phyloP scores from a whole-genome alignment of 2,113 vertebrate genomes.

The Nibea coibor region DNA sequence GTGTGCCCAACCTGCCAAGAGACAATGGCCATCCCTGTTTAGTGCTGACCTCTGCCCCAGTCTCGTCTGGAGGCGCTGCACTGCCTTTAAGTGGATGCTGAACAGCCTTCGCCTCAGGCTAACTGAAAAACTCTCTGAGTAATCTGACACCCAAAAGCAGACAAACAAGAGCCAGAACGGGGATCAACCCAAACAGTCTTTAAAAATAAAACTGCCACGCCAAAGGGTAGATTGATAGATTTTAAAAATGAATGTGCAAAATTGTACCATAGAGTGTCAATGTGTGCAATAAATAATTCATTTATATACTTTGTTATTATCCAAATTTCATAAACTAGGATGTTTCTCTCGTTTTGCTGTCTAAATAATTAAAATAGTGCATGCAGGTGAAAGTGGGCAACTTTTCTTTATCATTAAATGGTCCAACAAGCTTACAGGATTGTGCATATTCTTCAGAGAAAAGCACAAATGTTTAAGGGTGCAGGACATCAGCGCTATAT shows the following conservation, averaged over 20 bases:
- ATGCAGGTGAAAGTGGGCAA: background rate
- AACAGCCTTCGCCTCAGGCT: conserved; percentile 82
- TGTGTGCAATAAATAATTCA: background rate
- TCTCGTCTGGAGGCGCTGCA: conserved; percentile 80
- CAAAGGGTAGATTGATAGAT: background rate
- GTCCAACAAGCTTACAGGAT: background rate
- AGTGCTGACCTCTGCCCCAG: conserved; percentile 82
- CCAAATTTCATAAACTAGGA: background rate
- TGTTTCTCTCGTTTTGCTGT: no score
- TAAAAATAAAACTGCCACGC: no score
- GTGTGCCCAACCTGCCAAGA: conserved; percentile 83
- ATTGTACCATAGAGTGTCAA: background rate
- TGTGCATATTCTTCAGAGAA: no score
- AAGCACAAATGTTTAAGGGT: background rate
- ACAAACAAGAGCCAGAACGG: conserved; percentile 50
- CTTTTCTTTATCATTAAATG: background rate
- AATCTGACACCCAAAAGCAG: conserved; percentile 79
- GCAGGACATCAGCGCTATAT: conserved; percentile 13
- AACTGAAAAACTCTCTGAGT: conserved; percentile 75
- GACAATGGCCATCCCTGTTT: conserved; percentile 84
- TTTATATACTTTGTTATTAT: background rate
- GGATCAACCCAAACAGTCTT: conserved; percentile 13
- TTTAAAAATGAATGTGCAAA: background rate
- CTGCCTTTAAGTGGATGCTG: conserved; percentile 83
- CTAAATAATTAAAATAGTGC: background rate